A percentile compares a stretch with the other conserved stretches of the same genome.
Conservation (phyloP, 2,797 vertebrate species). For the Rhyacichthys aspro region DNA sequence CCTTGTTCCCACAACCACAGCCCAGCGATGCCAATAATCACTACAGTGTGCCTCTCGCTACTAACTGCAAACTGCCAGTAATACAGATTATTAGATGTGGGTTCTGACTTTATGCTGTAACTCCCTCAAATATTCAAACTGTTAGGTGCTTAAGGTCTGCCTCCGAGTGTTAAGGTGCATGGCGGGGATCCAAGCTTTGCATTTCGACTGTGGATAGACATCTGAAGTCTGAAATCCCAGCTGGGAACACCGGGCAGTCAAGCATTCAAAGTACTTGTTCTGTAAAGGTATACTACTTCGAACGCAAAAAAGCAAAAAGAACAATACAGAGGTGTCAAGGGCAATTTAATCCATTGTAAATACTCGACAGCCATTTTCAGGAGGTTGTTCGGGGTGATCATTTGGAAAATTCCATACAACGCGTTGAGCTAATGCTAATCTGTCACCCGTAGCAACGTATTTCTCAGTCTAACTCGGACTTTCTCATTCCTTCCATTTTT, state of each 20-base stretch:
- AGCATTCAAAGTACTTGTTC: conserved; percentile 30
- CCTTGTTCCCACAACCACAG: conserved; percentile 58
- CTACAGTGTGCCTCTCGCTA: conserved; percentile 19
- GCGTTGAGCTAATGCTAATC: conserved; percentile 72
- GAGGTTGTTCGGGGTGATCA: conserved; percentile 52
- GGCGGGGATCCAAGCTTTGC: conserved; percentile 21
- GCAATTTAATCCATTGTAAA: conserved; percentile 58
- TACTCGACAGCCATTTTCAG: conserved; percentile 61
- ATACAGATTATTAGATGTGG: conserved; percentile 18
- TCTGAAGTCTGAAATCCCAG: conserved; percentile 37
- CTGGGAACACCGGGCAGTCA: conserved; percentile 29
- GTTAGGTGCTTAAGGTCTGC: conserved; percentile 8
- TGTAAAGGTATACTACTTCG: conserved; percentile 27
- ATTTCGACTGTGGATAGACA: conserved; percentile 7
- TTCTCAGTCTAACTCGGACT: conserved; percentile 5
- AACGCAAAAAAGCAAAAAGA: conserved; percentile 30
- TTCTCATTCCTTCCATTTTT: conserved; percentile 53
- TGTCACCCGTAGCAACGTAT: conserved; percentile 51
- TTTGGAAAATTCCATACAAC: conserved; percentile 64
- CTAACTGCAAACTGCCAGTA: conserved; percentile 36
- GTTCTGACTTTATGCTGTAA: conserved; percentile 12
- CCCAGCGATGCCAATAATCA: conserved; percentile 51
- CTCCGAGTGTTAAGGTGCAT: conserved; percentile 18
- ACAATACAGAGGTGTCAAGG: conserved; percentile 47
- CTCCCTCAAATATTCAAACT: conserved; percentile 19